These are phyloP conservation scores for Adelognathus sp. DNA, from an alignment of 2,888 invertebrate genomes.

Conservation along the genomic window DNA sequence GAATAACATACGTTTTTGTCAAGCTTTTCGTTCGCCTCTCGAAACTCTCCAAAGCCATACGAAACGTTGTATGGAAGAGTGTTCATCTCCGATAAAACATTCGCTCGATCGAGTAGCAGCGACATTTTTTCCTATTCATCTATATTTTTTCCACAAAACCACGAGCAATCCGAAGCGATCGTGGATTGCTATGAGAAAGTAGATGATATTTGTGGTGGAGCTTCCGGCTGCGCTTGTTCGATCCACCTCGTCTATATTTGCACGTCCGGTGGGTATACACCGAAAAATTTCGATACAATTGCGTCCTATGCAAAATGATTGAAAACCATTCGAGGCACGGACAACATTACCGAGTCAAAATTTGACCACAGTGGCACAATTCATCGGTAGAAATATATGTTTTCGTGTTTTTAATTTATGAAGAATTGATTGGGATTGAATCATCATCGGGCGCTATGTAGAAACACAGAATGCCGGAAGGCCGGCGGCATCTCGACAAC, in stretches of 20 bases:
- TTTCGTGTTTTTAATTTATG: not conserved
- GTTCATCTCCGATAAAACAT: not conserved
- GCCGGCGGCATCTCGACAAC: not conserved
- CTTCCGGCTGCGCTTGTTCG: not conserved
- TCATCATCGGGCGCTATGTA: conserved; percentile 12
- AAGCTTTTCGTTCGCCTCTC: not conserved
- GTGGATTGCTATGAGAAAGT: not conserved
- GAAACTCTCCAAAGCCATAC: not conserved
- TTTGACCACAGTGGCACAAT: not conserved
- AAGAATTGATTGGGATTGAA: conserved; percentile 34
- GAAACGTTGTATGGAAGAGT: not conserved
- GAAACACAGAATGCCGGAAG: not conserved
- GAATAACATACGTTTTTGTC: not conserved
- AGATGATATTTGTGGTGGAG: not conserved
- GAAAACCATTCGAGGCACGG: not conserved
- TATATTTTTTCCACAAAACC: not conserved
- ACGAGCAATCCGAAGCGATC: no score
- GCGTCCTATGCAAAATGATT: not conserved
- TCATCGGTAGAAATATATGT: not conserved
- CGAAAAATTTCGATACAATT: not conserved
- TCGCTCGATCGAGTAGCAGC: not conserved
- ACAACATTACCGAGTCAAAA: no score
- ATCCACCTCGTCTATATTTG: not conserved
- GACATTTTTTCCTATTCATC: not conserved
- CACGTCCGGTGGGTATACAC: not conserved